Conservation (phyloP, 2,797 vertebrate genomes). For the Carduelis carduelis region DNA sequence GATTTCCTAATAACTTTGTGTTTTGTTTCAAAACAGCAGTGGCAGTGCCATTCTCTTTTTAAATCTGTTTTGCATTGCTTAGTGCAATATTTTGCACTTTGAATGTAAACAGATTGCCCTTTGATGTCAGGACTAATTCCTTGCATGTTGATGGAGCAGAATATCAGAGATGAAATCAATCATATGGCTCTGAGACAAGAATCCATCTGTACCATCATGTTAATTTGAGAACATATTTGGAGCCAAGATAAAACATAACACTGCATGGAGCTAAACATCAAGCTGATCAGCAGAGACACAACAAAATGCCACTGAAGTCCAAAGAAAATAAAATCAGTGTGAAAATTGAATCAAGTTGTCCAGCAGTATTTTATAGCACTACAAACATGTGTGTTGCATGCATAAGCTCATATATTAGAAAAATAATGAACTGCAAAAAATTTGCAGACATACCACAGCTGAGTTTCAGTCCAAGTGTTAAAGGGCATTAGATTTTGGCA, state of each 20-base stretch:
- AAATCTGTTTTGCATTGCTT: constrained; percentile 24
- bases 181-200: constrained; percentile 43
- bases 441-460: not conserved
- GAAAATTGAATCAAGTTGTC: not conserved
- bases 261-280: not conserved
- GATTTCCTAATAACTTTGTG: not conserved
- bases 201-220: constrained; percentile 37
- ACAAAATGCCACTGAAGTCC: not conserved
- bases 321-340: constrained; percentile 13
- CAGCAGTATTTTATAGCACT: not conserved
- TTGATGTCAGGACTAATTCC: constrained; percentile 48
- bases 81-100: not conserved
- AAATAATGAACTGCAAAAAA: not conserved
- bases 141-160: constrained; percentile 41
- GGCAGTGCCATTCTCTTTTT: not conserved
- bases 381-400: not conserved
- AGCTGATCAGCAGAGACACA: not conserved
- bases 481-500: not conserved
- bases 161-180: constrained; percentile 56
- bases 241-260: constrained; percentile 26
- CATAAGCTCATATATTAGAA: not conserved
- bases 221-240: constrained; percentile 40
- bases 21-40: not conserved
- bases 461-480: not conserved
- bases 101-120: constrained; percentile 56